Evolutionary conservation across 2,888 invertebrate species (phyloP).

Genomic region (Nebria salina): DNA sequence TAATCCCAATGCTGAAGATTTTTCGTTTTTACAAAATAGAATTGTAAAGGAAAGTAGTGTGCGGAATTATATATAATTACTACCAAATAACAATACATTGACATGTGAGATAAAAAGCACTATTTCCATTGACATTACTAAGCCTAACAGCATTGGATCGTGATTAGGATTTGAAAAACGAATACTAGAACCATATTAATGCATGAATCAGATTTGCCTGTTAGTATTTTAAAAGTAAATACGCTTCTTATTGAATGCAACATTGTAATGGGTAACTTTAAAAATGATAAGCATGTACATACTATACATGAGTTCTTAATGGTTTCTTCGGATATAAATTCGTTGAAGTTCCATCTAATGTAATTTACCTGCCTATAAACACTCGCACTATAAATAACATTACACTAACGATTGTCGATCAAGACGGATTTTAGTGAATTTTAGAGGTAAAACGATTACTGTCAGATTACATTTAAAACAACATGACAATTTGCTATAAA

Average conservation of each 20-base stretch:
- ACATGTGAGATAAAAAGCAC: constrained; percentile 48
- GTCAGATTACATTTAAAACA: constrained; percentile 13
- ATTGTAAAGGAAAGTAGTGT: background rate
- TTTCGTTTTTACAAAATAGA: background rate
- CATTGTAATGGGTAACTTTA: constrained; percentile 51
- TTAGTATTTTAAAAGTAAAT: constrained; percentile 52
- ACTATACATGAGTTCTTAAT: constrained; percentile 54
- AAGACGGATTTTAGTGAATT: constrained; percentile 52
- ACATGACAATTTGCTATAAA: constrained; percentile 8
- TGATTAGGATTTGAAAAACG: constrained; percentile 49
- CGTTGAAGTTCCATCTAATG: background rate
- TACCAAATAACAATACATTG: constrained; percentile 52
- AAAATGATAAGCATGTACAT: constrained; percentile 51
- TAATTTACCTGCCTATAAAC: constrained; percentile 53
- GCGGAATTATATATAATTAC: constrained; percentile 21
- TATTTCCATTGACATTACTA: constrained; percentile 44
- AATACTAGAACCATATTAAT: constrained; percentile 30
- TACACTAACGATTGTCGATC: background rate
- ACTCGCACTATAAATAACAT: constrained; percentile 52
- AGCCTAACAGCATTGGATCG: constrained; percentile 44
- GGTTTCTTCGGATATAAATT: constrained; percentile 47
- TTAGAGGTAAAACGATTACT: constrained; percentile 53
- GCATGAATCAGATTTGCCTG: constrained; percentile 52
- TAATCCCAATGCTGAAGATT: background rate
- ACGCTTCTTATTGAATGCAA: constrained; percentile 51